phyloP scores from a whole-genome alignment of 2,797 vertebrate species.

The Bovichtus variegatus region DNA sequence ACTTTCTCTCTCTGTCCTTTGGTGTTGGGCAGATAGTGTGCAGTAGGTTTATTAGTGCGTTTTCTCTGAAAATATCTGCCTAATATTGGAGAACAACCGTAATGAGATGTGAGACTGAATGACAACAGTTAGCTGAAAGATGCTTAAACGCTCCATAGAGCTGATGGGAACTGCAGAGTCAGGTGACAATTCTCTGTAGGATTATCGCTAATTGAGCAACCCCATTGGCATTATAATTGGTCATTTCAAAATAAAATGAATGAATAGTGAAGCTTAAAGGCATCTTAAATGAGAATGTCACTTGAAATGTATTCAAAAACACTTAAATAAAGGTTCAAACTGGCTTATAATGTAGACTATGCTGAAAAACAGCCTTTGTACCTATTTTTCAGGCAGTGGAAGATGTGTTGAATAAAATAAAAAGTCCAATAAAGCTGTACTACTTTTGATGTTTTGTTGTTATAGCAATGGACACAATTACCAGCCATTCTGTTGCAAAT shows the following conservation, averaged over 20 bases:
- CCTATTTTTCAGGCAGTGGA: background rate
- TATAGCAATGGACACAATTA: constrained; percentile 34
- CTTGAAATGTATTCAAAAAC: background rate
- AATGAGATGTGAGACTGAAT: background rate
- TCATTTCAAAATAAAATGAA: background rate
- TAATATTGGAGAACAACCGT: background rate
- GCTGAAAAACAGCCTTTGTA: too few relatives aligned
- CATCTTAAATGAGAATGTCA: background rate
- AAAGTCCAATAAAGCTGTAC: constrained; percentile 14
- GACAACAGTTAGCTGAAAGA: background rate
- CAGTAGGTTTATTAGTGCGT: background rate
- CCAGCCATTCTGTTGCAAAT: constrained; percentile 20
- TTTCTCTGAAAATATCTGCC: background rate
- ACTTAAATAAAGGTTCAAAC: background rate
- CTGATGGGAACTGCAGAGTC: background rate
- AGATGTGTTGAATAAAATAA: constrained; percentile 14
- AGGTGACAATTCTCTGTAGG: background rate
- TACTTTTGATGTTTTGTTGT: constrained; percentile 16
- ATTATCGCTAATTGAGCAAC: background rate
- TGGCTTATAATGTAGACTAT: background rate
- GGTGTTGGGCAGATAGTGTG: background rate
- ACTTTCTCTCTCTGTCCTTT: background rate
- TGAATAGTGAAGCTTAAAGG: background rate
- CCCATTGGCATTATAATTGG: background rate
- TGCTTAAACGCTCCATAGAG: background rate